Evolutionary conservation across 2,797 vertebrate genomes (phyloP).

Genomic region (Catostomus latipinnis): DNA sequence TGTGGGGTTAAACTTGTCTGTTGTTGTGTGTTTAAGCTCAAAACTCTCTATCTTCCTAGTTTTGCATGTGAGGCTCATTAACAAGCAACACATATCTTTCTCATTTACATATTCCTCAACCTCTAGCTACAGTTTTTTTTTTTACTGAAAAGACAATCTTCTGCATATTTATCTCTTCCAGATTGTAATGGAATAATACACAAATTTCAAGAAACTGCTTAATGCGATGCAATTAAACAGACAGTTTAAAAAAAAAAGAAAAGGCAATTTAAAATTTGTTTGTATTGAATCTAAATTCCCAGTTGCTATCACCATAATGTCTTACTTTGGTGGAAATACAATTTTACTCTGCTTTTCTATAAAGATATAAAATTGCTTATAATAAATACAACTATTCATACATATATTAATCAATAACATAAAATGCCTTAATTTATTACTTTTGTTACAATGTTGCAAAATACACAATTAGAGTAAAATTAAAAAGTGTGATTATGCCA

Average conservation of each 20-base stretch:
- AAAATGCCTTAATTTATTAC: no score
- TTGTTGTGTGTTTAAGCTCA: conserved; percentile 57
- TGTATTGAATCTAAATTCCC: no score
- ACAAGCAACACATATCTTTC: conserved; percentile 77
- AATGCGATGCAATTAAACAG: conserved; percentile 50
- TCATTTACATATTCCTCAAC: conserved; percentile 81
- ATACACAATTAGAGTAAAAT: no score
- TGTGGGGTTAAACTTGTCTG: conserved; percentile 32
- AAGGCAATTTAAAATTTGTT: background rate
- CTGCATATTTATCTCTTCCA: conserved; percentile 81
- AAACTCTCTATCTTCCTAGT: conserved; percentile 65
- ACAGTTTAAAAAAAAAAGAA: conserved; percentile 39
- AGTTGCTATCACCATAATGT: background rate
- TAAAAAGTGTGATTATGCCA: no score
- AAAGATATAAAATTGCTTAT: no score
- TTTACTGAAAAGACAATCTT: conserved; percentile 62
- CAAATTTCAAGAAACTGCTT: conserved; percentile 68
- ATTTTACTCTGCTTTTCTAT: background rate
- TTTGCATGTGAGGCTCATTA: conserved; percentile 70
- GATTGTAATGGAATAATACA: conserved; percentile 85
- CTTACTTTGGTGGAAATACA: background rate
- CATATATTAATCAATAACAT: no score
- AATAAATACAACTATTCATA: no score
- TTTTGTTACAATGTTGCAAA: no score
- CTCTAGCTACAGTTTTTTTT: conserved; percentile 69